A percentile compares a stretch with the other conserved stretches of the same genome.
phyloP scores from a whole-genome alignment of 2,113 vertebrate genomes.

The Porphyrio hochstetteri region DNA sequence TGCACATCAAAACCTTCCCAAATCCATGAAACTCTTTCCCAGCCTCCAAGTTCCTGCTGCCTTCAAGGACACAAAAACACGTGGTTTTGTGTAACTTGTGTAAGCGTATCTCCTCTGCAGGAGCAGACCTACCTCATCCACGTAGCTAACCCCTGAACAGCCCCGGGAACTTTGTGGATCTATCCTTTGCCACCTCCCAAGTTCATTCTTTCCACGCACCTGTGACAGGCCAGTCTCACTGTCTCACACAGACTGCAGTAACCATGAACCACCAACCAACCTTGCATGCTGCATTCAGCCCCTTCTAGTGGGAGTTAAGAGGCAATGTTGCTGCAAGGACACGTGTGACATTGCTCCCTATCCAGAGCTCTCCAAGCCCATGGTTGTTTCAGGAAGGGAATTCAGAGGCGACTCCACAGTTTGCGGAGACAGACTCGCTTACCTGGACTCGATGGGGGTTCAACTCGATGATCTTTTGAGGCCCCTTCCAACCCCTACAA shows the following conservation, averaged over 20 bases:
- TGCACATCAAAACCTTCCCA: not conserved
- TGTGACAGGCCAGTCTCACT: not conserved
- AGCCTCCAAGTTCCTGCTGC: not conserved
- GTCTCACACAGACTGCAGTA: too few relatives aligned
- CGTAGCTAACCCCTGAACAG: accelerated
- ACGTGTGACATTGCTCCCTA: accelerated
- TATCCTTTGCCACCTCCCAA: not conserved
- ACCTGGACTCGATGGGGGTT: not conserved
- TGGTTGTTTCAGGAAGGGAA: not conserved
- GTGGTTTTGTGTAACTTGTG: accelerated
- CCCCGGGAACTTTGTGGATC: not conserved
- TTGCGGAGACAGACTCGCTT: not conserved
- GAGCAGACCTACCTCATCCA: not conserved
- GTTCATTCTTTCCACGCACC: not conserved
- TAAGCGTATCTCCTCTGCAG: not conserved
- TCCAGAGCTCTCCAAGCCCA: not conserved
- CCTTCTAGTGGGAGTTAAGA: not conserved
- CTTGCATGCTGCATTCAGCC: not conserved
- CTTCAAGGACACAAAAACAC: not conserved
- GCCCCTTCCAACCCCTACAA: too few relatives aligned
- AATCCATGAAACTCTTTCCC: not conserved
- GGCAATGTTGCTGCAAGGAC: not conserved
- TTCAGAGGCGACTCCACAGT: not conserved
- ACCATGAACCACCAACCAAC: accelerated
- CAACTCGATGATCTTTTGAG: too few relatives aligned